Percentiles rank a stretch among this genome's conserved stretches.
Conservation (phyloP, 2,797 vertebrate species). For the Uromys caudimaculatus region DNA sequence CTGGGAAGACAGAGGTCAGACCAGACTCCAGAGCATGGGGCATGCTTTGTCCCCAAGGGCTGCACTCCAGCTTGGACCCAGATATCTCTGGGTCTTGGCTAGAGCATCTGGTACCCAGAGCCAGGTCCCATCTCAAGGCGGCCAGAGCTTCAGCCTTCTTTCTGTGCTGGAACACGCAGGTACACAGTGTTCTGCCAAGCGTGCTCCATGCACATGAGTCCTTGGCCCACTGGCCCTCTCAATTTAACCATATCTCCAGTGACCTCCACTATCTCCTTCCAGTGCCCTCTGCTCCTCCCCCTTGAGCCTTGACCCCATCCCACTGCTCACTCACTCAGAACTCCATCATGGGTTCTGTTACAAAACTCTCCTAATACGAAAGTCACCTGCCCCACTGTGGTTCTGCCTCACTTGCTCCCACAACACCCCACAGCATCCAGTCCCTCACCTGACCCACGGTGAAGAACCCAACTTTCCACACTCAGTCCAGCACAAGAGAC, state of each 20-base stretch:
- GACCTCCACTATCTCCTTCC: background rate
- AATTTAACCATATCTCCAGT: background rate
- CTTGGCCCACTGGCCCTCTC: too few relatives aligned
- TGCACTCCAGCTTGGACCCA: accelerated
- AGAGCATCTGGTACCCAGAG: background rate
- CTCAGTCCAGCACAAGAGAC: too few relatives aligned
- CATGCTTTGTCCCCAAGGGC: background rate
- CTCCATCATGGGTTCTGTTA: background rate
- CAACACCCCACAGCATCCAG: too few relatives aligned
- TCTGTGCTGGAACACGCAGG: accelerated
- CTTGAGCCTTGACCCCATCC: background rate
- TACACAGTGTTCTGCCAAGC: background rate
- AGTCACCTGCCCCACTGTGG: background rate
- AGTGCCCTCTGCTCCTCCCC: background rate
- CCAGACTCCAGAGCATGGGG: background rate
- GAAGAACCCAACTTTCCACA: background rate
- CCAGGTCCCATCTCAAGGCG: background rate
- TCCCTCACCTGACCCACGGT: background rate
- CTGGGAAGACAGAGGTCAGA: background rate
- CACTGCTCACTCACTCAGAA: background rate
- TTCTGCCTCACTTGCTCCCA: background rate
- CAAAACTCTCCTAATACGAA: background rate
- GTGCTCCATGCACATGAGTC: background rate
- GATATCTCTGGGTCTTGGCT: background rate
- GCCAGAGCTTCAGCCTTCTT: background rate